phyloP scores from a whole-genome alignment of 2,888 invertebrate genomes.

The Dugesia japonica region DNA sequence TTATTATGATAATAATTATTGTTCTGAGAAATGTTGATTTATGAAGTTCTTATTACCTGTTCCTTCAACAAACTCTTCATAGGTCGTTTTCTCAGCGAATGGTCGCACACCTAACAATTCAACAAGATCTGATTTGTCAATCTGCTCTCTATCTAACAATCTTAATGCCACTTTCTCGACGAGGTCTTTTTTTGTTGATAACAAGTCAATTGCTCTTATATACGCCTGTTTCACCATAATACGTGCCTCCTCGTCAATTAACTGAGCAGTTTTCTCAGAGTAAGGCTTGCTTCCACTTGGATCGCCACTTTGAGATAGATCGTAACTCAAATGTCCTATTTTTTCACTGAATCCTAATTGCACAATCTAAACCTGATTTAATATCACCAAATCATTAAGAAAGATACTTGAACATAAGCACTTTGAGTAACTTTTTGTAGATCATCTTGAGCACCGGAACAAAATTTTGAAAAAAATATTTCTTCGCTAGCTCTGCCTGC shows the following conservation, averaged over 20 bases:
- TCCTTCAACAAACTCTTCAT: slow-evolving; percentile 87
- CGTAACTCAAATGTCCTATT: slow-evolving; percentile 87
- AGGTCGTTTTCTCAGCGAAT: slow-evolving; percentile 93
- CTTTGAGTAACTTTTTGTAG: slow-evolving; percentile 89
- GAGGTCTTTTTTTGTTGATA: slow-evolving; percentile 64
- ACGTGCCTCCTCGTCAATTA: slow-evolving; percentile 77
- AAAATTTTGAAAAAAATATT: slow-evolving; percentile 81
- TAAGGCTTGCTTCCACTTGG: slow-evolving; percentile 55
- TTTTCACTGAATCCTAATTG: slow-evolving; percentile 94
- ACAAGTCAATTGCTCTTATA: slow-evolving; percentile 60
- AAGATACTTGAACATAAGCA: slow-evolving; percentile 71
- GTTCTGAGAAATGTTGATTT: too few species aligned
- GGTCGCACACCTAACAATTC: slow-evolving; percentile 80
- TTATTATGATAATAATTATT: too few species aligned
- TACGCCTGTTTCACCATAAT: slow-evolving; percentile 63
- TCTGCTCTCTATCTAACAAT: slow-evolving; percentile 76
- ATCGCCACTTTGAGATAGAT: slow-evolving; percentile 78
- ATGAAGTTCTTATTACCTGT: slow-evolving; percentile 47
- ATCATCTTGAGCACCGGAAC: slow-evolving; percentile 96
- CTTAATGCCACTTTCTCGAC: slow-evolving; percentile 58
- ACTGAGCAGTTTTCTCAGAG: slow-evolving; percentile 73
- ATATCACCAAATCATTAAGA: neutral
- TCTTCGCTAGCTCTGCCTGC: slow-evolving; percentile 95
- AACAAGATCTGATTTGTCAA: slow-evolving; percentile 90
- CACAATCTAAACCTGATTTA: slow-evolving; percentile 55